Base-by-base conservation (phyloP, 2,888 invertebrate genomes). In the Machimus atricapillus region DNA sequence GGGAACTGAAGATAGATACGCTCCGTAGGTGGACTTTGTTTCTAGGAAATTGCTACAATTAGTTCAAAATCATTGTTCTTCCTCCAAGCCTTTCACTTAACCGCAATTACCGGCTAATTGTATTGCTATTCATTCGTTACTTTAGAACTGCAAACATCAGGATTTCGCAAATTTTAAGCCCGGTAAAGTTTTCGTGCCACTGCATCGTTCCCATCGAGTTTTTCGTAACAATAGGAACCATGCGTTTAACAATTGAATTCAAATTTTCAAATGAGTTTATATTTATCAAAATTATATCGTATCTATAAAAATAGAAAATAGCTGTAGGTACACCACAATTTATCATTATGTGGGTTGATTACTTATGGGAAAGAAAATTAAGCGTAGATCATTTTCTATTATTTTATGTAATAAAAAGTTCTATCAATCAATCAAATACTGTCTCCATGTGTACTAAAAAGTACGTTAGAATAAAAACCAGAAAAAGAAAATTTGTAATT, bases 31-130 rank as follows among this genome's bases (percentile, higher is more conserved):
- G 58, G 74, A 73, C 46, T 73, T 85, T 85, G 19, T 73, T 74
- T 85, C 43, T 43, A 23, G 85, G 85, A 85, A 85, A 85, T 85
- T 85, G 74, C 85, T 56, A 74, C 43, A 85, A 85, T 85, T 85
- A 85, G 46, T 85, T 74, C 27, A 73, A 73, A 85, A 85, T 85
- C 46, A 74, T 85, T 85, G 85, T 74, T 27, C 85, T 85, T 85
- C 74, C 74, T 58, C 6, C n/a, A 66, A 82, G 58, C 82, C 31
- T 58, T 82, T 82, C 52, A 66, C 52, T 37, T 40, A 52, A 37
- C 56, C 58, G 37, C 37, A 81, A 81, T 81, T 81, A 52, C 58
- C 76, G 37, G 7, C 34, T 76, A 76, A 76, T 76, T 76, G 37
- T 34, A 34, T 76, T n/a, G 76, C 37, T 7, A 31, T 76, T 76